Base-by-base conservation (phyloP, 2,113 vertebrate genomes). In the Columba livia region DNA sequence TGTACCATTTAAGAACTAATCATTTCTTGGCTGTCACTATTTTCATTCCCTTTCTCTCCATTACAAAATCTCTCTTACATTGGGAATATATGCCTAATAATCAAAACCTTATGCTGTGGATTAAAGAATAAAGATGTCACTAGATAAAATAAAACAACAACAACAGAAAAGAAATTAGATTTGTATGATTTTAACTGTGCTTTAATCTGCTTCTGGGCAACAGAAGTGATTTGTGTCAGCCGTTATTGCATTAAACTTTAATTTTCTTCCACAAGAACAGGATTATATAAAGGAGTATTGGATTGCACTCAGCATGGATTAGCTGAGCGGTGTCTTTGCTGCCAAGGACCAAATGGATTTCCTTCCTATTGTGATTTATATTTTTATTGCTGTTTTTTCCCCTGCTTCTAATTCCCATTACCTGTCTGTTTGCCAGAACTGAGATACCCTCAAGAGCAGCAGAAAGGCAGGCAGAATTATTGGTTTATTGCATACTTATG, bases 231-330 rank as follows among this genome's bases (percentile, higher is more conserved):
- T 98, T 98, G 97, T 98, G 98, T 98, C 97, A 98, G 97, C 95
- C 16, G 89, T 98, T 98, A 98, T 98, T 98, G 97, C 98, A 98
- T 98, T 98, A 98, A 98, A 98, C 96, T 98, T 98, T 98, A 98
- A 98, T 98, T 98, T 98, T 98, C 98, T 98, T 98, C 97, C 93
- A 97, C 94, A 75, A 92, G 97, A 97, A 94, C 94, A 98, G 98
- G 98, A 98, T 98, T 98, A 98, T 98, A 98, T 97, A 98, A 98
- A 98, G 93, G 96, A 97, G 96, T 98, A 98, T 98, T 98, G 98
- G 98, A 98, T 98, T 98, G 98, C 97, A 98, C 98, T 98, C 98
- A 98, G 97, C 95, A 94, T 97, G 98, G 98, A 98, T 98, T 98
- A 98, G 97, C 97, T 38, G 93, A 98, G 94, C 73, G 20, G 84